Base-by-base conservation (phyloP, 2,797 vertebrate genomes). In the Buceros bicornis region DNA sequence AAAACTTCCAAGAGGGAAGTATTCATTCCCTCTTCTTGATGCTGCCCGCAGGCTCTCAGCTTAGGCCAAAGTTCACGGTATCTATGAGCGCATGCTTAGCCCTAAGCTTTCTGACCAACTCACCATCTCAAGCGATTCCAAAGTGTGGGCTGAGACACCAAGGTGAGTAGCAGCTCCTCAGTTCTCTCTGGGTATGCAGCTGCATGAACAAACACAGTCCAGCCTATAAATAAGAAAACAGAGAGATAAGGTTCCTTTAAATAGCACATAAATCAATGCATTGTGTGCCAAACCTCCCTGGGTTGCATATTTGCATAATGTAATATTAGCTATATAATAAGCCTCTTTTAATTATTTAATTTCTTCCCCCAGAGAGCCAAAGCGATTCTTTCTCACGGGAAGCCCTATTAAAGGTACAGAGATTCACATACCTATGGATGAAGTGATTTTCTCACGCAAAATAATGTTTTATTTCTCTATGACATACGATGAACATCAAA, bases 311-410 rank as follows among this genome's bases (percentile, higher is more conserved):
- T 95, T 95, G 70, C 66, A 81, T 96, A 93, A 95, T 84, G 62
- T 56, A 87, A 60, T 84, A 95, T 91, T 94, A 91, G 43, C 87
- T 79, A 64, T 48, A 85, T 67, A 82, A 91, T 94, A 70, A 87
- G 58, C 16, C 28, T 73, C 31, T 82, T 87, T 85, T 84, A 91
- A 94, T 95, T 91, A 91, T 93, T 96, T 95, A 61, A 64, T 91
- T 60, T 1, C 5, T 25, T 10, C 6, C 12, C 12, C 9, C 13
- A n/a, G 50, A 93, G 40, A 89, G 18, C 24, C 57, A 79, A 76
- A 93, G 37, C 0, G 5, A 80, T 84, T 89, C 61, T 84, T 96
- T 91, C 84, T 96, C 84, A 89, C 76, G 93, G 61, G 17, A 90
- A 94, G n/a, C 17, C 48, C 86, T 88, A 72, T 64, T 88, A 82